Percentiles rank a stretch among this genome's conserved stretches.
These are phyloP conservation scores for Polydrusus cervinus DNA, from an alignment of 2,888 invertebrate species.

Conservation along the genomic window DNA sequence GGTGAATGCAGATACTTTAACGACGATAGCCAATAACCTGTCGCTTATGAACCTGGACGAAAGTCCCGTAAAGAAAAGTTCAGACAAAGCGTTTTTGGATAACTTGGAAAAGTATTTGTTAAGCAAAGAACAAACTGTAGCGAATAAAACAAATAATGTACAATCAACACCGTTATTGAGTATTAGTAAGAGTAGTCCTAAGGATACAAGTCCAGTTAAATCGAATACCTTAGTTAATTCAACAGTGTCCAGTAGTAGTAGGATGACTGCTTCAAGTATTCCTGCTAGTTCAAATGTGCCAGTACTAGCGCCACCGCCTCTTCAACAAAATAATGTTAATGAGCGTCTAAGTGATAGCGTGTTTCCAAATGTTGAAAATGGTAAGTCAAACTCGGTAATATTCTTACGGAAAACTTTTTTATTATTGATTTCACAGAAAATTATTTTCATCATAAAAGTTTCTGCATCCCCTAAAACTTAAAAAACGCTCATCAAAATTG, in stretches of 20 bases:
- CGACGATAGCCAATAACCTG: constrained; percentile 52
- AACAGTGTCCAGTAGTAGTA: neutral
- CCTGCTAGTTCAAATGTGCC: constrained; percentile 30
- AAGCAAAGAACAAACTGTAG: constrained; percentile 56
- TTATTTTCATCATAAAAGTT: no score
- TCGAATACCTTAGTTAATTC: neutral
- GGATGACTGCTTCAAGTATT: neutral
- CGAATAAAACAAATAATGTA: constrained; percentile 68
- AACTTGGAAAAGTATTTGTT: constrained; percentile 78
- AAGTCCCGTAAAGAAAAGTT: constrained; percentile 52
- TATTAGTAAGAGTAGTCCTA: neutral
- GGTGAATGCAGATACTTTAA: constrained; percentile 42
- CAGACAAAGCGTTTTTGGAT: constrained; percentile 74
- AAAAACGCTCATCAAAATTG: no score
- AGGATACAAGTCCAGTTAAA: constrained; percentile 10
- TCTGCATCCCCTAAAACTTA: no score
- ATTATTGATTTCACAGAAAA: no score
- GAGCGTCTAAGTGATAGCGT: constrained; percentile 29
- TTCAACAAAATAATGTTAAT: constrained; percentile 2
- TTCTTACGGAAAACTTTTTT: no score
- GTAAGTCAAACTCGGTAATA: constrained; percentile 51
- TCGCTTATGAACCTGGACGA: constrained; percentile 57
- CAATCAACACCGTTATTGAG: constrained; percentile 2
- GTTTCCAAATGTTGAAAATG: constrained; percentile 69
- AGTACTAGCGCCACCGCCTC: constrained; percentile 17